Evolutionary conservation across 2,888 invertebrate species (phyloP).

Genomic region (Biston stratarius): DNA sequence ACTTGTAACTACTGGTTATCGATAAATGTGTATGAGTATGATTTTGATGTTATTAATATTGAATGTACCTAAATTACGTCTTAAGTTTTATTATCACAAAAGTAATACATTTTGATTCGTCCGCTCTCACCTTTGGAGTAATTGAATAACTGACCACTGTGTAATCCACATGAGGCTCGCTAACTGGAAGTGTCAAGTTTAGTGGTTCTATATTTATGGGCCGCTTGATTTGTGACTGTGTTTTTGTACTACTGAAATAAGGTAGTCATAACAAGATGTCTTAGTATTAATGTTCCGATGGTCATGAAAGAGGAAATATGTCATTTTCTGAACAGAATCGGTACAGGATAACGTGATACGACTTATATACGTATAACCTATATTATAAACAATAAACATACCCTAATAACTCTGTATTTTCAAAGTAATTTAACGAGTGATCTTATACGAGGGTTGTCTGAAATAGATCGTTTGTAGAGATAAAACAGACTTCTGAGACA

Average conservation of each 20-base stretch:
- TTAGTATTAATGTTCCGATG: background rate
- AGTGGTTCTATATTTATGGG: slow-evolving; percentile 1
- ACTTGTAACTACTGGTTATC: too few species aligned
- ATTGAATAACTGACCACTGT: slow-evolving; percentile 22
- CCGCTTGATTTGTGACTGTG: slow-evolving; percentile 1
- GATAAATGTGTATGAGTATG: too few species aligned
- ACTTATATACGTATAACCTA: too few species aligned
- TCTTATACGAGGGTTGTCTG: too few species aligned
- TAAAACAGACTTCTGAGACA: too few species aligned
- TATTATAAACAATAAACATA: too few species aligned
- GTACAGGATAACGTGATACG: too few species aligned
- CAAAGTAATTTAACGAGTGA: too few species aligned
- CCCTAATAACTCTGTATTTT: too few species aligned
- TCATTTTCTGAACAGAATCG: too few species aligned
- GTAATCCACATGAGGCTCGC: slow-evolving; percentile 18
- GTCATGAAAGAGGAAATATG: background rate
- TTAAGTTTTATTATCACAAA: background rate
- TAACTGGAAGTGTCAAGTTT: slow-evolving; percentile 16
- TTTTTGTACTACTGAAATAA: background rate
- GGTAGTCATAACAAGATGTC: background rate
- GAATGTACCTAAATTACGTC: background rate
- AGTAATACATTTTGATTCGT: slow-evolving; percentile 2
- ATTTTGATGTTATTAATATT: background rate
- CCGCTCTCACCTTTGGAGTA: slow-evolving; percentile 19
- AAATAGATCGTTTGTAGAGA: too few species aligned